Evolutionary conservation across 2,113 vertebrate species (phyloP), one percentile per base, ranked within the genome.

Genomic region (Nyctereutes procyonoides): DNA sequence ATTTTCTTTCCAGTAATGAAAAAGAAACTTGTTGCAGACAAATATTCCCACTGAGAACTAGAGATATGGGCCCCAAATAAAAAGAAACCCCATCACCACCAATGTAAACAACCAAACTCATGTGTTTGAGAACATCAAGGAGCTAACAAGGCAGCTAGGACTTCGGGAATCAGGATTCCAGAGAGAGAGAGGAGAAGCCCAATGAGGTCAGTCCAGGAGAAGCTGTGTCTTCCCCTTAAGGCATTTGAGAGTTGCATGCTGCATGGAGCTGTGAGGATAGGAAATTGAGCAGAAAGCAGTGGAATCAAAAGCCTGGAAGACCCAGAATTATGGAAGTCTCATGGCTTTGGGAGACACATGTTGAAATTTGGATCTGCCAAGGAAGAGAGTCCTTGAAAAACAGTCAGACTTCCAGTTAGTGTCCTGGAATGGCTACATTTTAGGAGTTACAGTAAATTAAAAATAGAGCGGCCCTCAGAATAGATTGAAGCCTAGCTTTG

Each of bases 1-100:
- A 90, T 74, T 90, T 90, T 90, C 94, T 86, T 90, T 79, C 51
- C 3, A 26, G 74, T 43, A 51, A 63, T 10, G 55, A 62, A 76
- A 92, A 92, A 90, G 84, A 87, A 93, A 93, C 22, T 92, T 92
- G 65, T 71, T 93, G 83, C 35, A 74, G 86, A 76, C 79, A 91
- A 85, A 83, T 80, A 35, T 63, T 35, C 43, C 24, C 51, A n/a
- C 4, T 51, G 85, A 90, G 76, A 87, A 26, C 8, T 69, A 62
- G 69, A 93, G 88, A 80, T 88, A n/a, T 8, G 73, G 76, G 30
- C 53, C 30, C 20, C 13, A 51, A 28, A 79, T 82, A 35, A 95
- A 96, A 67, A 71, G 28, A 89, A 81, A 93, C 35, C 9, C 3
- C 9, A 60, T 20, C 8, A 83, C 0, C 22, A 55, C 0, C n/a